Evolutionary conservation across 2,113 vertebrate species (phyloP), one percentile per base, ranked within the genome.

Genomic region (Callaeas wilsoni): DNA sequence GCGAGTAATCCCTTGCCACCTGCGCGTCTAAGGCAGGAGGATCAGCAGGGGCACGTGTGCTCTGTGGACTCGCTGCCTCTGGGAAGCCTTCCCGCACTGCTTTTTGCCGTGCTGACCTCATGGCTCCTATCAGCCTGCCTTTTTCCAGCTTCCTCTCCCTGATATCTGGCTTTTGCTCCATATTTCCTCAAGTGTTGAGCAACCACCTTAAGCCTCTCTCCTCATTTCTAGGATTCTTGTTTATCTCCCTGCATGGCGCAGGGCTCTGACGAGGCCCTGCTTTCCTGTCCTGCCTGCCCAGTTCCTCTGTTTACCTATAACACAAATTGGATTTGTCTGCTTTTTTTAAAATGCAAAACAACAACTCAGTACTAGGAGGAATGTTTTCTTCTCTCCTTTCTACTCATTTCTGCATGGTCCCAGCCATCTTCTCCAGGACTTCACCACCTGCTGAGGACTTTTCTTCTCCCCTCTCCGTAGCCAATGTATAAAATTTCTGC

Each of bases 71-170:
- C 16, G 0, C 69, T n/a, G 78, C 59, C 74, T 60, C 26, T 75
- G 53, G 92, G 92, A 97, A 96, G 39, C 67, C 63, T 91, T 87
- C 26, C 56, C 3, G 56, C 57, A 12, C 93, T 96, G 87, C 94
- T 98, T 97, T 77, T 93, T 95, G 83, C 79, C 42, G 39, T 4
- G 8, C 59, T 37, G 90, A 95, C 82, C 70, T 84, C 96, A 84
- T 23, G 70, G 94, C 55, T 93, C 4, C 0, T 94, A 35, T 91
- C 95, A 94, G 79, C 84, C 92, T 97, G 94, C 59, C 88, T 93
- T 93, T 30, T 23, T 35, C 47, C 96, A 93, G 96, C 95, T 97
- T 96, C 94, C 95, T 94, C 39, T 96, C 90, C 78, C 78, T 86
- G 62, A 53, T 41, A 89, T 76, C 86, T 94, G 95, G 17, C 88